Evolutionary conservation across 2,113 vertebrate genomes (phyloP).

Genomic region (Antechinus stuartii): DNA sequence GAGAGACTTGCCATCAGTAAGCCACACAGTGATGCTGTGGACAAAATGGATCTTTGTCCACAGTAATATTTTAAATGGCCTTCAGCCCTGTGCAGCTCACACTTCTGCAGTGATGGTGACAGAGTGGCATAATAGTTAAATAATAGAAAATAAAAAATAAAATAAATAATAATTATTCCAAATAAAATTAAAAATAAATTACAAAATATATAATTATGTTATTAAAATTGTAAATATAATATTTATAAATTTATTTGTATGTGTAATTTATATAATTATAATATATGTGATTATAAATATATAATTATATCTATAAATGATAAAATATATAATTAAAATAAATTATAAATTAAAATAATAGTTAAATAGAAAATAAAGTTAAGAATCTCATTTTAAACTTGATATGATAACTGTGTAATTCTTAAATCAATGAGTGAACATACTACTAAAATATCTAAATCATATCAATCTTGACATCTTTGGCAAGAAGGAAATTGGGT

Average conservation of each 20-base stretch:
- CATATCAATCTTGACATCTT: not conserved
- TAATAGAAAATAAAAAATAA: no score
- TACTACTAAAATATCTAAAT: not conserved
- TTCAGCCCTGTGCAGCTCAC: not conserved
- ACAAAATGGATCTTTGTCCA: not conserved
- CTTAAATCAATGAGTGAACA: not conserved
- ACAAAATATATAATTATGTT: no score
- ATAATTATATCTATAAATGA: no score
- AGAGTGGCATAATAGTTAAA: not conserved
- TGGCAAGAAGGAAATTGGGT: not conserved
- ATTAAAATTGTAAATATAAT: no score
- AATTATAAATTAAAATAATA: no score
- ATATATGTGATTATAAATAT: no score
- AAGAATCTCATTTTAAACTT: not conserved
- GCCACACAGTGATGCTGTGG: not conserved
- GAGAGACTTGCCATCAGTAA: not conserved
- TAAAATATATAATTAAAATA: no score
- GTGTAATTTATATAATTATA: no score
- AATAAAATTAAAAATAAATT: no score
- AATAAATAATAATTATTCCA: no score
- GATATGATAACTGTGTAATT: not conserved
- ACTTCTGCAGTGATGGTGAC: not conserved
- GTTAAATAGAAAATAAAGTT: not conserved
- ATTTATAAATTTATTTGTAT: no score
- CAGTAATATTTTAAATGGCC: not conserved